Evolutionary conservation across 2,888 invertebrate species (phyloP).

Genomic region (Conomelus anceps): DNA sequence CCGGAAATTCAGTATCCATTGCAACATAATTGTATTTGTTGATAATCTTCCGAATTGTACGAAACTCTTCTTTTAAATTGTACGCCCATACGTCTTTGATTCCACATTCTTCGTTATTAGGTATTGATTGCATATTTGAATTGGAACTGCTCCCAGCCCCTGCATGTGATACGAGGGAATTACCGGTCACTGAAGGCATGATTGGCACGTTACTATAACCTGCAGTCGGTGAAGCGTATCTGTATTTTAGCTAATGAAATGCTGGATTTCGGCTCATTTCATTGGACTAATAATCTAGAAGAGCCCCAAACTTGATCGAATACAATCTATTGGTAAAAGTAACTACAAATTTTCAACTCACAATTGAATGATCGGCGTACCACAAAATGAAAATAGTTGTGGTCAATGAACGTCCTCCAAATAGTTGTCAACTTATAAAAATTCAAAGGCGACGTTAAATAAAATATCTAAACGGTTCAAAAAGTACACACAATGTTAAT

Average conservation of each 20-base stretch:
- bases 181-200: constrained; percentile 66
- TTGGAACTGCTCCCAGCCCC: constrained; percentile 57
- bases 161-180: too few species aligned
- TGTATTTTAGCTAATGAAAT: background rate
- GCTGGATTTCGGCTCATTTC: background rate
- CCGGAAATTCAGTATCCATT: constrained; percentile 98
- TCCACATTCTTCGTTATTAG: constrained; percentile 78
- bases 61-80: constrained; percentile 95
- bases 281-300: background rate
- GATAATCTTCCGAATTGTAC: constrained; percentile 73
- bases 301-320: background rate
- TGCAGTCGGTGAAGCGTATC: background rate
- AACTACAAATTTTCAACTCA: background rate
- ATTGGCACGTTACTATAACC: constrained; percentile 50
- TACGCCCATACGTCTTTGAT: constrained; percentile 97
- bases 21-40: constrained; percentile 55
- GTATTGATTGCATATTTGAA: constrained; percentile 25
- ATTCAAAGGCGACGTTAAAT: too few species aligned
- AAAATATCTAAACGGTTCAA: too few species aligned
- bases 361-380: too few species aligned
- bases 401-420: background rate
- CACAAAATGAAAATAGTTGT: background rate
- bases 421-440: too few species aligned
- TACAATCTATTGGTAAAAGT: background rate
- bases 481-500: too few species aligned